Conservation (phyloP, 2,113 vertebrate genomes). For the Laticauda colubrina region DNA sequence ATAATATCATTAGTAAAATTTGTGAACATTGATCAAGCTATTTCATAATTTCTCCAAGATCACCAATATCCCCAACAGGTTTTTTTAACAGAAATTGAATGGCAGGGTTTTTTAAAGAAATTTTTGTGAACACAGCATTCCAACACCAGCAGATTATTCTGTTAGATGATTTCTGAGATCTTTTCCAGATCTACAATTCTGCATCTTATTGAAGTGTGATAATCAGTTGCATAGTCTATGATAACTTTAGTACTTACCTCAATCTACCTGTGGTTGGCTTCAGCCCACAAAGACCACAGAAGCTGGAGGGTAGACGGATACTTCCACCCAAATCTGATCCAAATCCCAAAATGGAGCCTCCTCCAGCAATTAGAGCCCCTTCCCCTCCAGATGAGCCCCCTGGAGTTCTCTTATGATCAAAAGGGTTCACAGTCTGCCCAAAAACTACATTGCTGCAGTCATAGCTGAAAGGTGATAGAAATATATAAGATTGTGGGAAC, state of each 20-base stretch:
- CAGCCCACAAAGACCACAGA: slow-evolving; percentile 69
- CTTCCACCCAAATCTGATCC: slow-evolving; percentile 66
- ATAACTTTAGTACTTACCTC: slow-evolving; percentile 52
- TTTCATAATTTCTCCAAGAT: not conserved
- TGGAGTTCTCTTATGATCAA: slow-evolving; percentile 51
- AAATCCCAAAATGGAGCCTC: slow-evolving; percentile 66
- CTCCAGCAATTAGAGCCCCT: slow-evolving; percentile 62
- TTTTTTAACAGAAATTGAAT: not conserved
- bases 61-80: not conserved
- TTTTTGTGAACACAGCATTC: not conserved
- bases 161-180: not conserved
- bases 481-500: not conserved
- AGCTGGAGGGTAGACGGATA: slow-evolving; percentile 65
- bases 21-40: not conserved
- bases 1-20: not conserved
- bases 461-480: slow-evolving; percentile 57
- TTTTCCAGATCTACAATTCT: not conserved
- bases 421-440: slow-evolving; percentile 59
- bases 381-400: slow-evolving; percentile 69
- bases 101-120: not conserved
- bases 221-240: not conserved
- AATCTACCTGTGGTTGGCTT: slow-evolving; percentile 63
- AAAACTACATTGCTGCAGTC: slow-evolving; percentile 72
- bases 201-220: not conserved
- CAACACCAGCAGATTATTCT: too few relatives aligned